These are phyloP conservation scores for Hestina assimilis DNA, from an alignment of 1,140 invertebrate genomes.

Conservation along the genomic window DNA sequence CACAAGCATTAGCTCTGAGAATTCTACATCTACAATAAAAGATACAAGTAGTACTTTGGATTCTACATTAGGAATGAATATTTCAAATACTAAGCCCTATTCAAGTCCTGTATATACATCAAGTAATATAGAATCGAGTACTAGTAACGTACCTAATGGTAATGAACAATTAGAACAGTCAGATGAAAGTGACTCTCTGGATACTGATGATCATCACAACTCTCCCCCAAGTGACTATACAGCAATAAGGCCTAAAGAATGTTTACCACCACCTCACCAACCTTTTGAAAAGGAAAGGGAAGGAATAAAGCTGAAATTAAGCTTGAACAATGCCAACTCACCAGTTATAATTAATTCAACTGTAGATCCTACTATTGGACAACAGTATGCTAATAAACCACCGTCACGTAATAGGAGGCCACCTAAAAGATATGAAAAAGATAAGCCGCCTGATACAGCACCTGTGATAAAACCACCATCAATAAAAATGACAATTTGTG, in stretches of 20 bases:
- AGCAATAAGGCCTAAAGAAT: constrained; percentile 39
- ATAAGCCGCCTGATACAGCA: constrained; percentile 30
- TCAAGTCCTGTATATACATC: constrained; percentile 32
- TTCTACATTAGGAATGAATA: constrained; percentile 44
- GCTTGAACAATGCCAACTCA: constrained; percentile 69
- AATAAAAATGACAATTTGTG: constrained; percentile 75
- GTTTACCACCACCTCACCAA: constrained; percentile 24
- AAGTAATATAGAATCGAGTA: constrained; percentile 23
- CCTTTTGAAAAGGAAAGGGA: constrained; percentile 57
- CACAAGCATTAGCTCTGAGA: constrained; percentile 55
- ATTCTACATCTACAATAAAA: constrained; percentile 45
- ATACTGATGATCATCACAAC: constrained; percentile 37
- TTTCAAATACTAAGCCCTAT: constrained; percentile 28
- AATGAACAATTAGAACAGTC: constrained; percentile 55
- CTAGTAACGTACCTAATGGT: constrained; percentile 48
- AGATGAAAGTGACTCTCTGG: constrained; percentile 51
- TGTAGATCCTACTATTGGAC: constrained; percentile 65
- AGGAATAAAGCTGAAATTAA: constrained; percentile 71
- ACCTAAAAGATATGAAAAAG: constrained; percentile 74
- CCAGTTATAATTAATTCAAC: constrained; percentile 74
- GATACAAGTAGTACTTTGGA: constrained; percentile 48
- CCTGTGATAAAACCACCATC: constrained; percentile 48
- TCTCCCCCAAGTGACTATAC: constrained; percentile 26
- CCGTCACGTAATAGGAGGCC: constrained; percentile 64
- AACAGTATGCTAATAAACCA: constrained; percentile 62